Evolutionary conservation across 2,113 vertebrate genomes (phyloP).

Genomic region (Apodemus sylvaticus): DNA sequence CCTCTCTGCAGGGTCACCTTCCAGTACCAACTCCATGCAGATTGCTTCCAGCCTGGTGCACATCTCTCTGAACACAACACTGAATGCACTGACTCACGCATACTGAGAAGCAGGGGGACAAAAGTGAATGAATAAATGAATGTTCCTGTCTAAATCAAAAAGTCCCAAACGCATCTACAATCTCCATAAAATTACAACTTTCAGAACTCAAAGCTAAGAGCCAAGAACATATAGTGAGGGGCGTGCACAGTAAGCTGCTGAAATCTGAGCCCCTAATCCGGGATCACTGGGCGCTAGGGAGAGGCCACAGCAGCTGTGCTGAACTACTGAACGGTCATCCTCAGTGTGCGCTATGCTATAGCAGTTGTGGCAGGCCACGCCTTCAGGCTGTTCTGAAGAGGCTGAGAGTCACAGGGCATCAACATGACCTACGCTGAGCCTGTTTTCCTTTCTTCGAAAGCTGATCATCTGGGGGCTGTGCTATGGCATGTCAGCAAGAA

Average conservation of each 20-base stretch:
- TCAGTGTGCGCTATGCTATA: not conserved
- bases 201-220: not conserved
- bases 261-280: not conserved
- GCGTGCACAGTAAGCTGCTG: not conserved
- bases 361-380: fast-evolving
- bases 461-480: no score
- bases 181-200: not conserved
- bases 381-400: not conserved
- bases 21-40: not conserved
- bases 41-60: not conserved
- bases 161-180: not conserved
- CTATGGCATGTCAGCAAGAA: fast-evolving
- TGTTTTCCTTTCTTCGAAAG: no score
- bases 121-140: not conserved
- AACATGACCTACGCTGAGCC: fast-evolving
- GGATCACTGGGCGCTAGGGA: not conserved
- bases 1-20: no score
- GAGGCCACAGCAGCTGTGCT: not conserved
- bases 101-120: not conserved
- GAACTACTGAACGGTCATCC: not conserved
- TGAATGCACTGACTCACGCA: not conserved
- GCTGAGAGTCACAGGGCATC: not conserved
- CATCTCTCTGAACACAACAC: not conserved
- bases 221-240: not conserved
- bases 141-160: not conserved